These are phyloP conservation scores for Danionella cerebrum DNA, from an alignment of 2,113 vertebrate genomes.

Conservation along the genomic window DNA sequence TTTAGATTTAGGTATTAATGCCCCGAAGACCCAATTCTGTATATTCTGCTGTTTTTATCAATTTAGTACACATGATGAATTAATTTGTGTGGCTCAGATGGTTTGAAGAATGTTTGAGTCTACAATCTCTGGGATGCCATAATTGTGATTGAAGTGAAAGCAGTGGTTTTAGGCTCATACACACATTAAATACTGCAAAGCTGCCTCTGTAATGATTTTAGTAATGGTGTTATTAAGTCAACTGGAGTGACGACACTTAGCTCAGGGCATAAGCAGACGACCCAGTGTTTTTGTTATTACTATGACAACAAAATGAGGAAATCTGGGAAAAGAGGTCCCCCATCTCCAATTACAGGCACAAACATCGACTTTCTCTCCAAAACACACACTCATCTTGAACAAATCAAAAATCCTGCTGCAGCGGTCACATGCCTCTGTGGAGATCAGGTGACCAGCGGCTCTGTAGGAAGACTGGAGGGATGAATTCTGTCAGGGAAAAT, in stretches of 20 bases:
- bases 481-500: conserved; percentile 37
- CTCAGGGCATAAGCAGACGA: conserved; percentile 6
- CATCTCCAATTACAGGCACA: conserved; percentile 20
- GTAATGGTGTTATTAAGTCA: conserved; percentile 27
- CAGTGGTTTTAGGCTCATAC: conserved; percentile 20
- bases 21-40: too few relatives aligned
- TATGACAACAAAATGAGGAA: conserved; percentile 31
- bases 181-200: conserved; percentile 16
- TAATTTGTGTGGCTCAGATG: too few relatives aligned
- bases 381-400: conserved; percentile 31
- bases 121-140: too few relatives aligned
- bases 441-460: background rate
- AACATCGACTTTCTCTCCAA: conserved; percentile 12
- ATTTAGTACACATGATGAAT: too few relatives aligned
- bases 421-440: conserved; percentile 8
- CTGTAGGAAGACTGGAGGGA: conserved; percentile 6
- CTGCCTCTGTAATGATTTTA: background rate
- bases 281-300: conserved; percentile 35
- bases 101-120: too few relatives aligned
- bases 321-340: conserved; percentile 4
- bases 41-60: too few relatives aligned
- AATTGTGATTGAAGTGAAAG: too few relatives aligned
- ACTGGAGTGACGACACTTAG: conserved; percentile 19
- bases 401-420: conserved; percentile 22
- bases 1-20: too few relatives aligned